Evolutionary conservation across 2,113 vertebrate genomes (phyloP).

Genomic region (Columba janthina): DNA sequence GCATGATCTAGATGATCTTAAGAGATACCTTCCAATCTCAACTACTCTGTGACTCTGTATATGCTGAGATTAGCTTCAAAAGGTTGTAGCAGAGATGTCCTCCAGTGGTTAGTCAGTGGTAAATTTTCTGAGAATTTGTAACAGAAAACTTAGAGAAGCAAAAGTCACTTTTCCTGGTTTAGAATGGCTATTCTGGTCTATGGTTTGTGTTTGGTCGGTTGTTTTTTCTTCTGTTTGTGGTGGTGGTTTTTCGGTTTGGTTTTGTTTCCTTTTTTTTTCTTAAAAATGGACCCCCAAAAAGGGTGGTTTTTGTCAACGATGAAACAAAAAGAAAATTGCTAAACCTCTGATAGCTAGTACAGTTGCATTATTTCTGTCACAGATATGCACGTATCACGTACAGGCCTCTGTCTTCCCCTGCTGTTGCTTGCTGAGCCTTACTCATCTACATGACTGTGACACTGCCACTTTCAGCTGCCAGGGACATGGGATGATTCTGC

Average conservation of each 20-base stretch:
- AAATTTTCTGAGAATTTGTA: background rate
- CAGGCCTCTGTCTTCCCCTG: background rate
- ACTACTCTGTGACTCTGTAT: background rate
- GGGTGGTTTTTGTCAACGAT: background rate
- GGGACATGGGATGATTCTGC: background rate
- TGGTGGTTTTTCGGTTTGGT: background rate
- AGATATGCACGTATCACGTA: background rate
- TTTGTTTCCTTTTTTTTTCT: too few relatives aligned
- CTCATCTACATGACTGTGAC: background rate
- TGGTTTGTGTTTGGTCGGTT: background rate
- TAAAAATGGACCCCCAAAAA: background rate
- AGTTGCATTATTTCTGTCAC: background rate
- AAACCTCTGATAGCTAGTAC: background rate
- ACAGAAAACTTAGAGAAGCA: background rate
- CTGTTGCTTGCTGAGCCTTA: background rate
- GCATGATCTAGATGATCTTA: too few relatives aligned
- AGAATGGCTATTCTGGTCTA: background rate
- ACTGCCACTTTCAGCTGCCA: background rate
- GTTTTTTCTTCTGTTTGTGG: too few relatives aligned
- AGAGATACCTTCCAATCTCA: too few relatives aligned
- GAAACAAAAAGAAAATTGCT: background rate
- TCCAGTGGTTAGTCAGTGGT: background rate
- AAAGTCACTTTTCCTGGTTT: background rate
- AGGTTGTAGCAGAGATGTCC: background rate
- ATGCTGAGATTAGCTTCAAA: background rate